phyloP scores from a whole-genome alignment of 2,113 vertebrate genomes.

The Limanda limanda region DNA sequence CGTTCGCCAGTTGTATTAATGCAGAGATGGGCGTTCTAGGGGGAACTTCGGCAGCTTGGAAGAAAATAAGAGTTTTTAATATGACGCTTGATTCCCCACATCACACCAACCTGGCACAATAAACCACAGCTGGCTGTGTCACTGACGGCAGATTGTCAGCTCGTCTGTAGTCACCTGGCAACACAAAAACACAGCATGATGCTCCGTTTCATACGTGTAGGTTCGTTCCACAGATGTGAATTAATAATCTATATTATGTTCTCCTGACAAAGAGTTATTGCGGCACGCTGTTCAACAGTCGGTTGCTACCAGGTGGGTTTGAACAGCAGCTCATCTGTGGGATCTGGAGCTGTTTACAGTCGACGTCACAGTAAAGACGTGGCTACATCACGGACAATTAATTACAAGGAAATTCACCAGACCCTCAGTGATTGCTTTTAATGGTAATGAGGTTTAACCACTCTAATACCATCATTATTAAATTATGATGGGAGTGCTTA shows the following conservation, averaged over 20 bases:
- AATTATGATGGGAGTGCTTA: slow-evolving; percentile 50
- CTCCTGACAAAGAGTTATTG: slow-evolving; percentile 14
- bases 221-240: slow-evolving; percentile 26
- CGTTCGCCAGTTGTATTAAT: slow-evolving; percentile 30
- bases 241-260: slow-evolving; percentile 15
- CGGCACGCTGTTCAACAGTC: slow-evolving; percentile 3
- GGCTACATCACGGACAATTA: slow-evolving; percentile 46
- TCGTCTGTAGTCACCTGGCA: slow-evolving; percentile 52
- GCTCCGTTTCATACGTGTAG: slow-evolving; percentile 3
- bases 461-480: slow-evolving; percentile 56
- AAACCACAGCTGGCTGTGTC: slow-evolving; percentile 62
- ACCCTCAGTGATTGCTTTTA: slow-evolving; percentile 58
- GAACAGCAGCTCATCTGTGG: slow-evolving; percentile 23
- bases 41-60: slow-evolving; percentile 16
- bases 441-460: slow-evolving; percentile 66
- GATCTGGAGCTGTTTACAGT: slow-evolving; percentile 27
- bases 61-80: slow-evolving; percentile 38
- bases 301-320: background rate
- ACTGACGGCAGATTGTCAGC: slow-evolving; percentile 54
- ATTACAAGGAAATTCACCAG: slow-evolving; percentile 35
- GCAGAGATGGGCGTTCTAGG: slow-evolving; percentile 9
- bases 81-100: slow-evolving; percentile 35
- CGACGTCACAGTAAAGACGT: slow-evolving; percentile 24
- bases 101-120: slow-evolving; percentile 42
- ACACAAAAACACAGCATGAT: slow-evolving; percentile 44